Base-by-base conservation (phyloP, 2,888 invertebrate species). In the Lepetodrilus schrolli region DNA sequence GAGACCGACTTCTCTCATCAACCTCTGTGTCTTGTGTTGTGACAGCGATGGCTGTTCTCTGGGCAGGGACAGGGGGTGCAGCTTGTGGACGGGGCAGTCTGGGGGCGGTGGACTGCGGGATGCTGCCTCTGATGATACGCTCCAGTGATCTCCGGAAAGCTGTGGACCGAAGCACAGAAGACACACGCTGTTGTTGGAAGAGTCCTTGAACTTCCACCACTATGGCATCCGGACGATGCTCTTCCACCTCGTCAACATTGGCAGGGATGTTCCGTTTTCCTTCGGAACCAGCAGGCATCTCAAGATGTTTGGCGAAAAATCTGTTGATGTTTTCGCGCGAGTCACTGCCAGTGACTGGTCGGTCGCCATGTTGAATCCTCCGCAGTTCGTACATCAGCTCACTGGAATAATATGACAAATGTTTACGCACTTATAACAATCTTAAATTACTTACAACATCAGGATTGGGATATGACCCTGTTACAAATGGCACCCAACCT, bases 121-220 rank as follows among this genome's bases (percentile, higher is more conserved):
- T 78, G 68, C 83, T 86, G 13, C 84, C 85, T 36, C 88, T 80
- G 26, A 90, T 85, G 26, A 88, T 82, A 69, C 82, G 85, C 77
- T 90, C 90, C 3, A 90, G 82, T 10, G 83, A 82, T 20, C 86
- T 79, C 26, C 89, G 77, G 77, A 90, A 90, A 1, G 74, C 77
- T 13, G 75, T 75, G 17, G 87, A 86, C 65, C 86, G 85, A 1
- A 90, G 81, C 3, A 86, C 68, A 65, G 83, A 84, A 1, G 89
- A 88, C 0, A 90, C 90, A n/a, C 88, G 83, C n/a, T 87, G 84
- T n/a, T 86, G 83, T 49, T 88, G 85, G 2, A 87, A 85, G 37
- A 90, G 78, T 7, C 87, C 89, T 58, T 87, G 86, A 8, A 90
- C 89, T 78, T 90, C 90, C 4, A 89, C 86, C 1, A 87, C 81